Evolutionary conservation across 2,113 vertebrate genomes (phyloP).

Genomic region (Hoplias malabaricus): DNA sequence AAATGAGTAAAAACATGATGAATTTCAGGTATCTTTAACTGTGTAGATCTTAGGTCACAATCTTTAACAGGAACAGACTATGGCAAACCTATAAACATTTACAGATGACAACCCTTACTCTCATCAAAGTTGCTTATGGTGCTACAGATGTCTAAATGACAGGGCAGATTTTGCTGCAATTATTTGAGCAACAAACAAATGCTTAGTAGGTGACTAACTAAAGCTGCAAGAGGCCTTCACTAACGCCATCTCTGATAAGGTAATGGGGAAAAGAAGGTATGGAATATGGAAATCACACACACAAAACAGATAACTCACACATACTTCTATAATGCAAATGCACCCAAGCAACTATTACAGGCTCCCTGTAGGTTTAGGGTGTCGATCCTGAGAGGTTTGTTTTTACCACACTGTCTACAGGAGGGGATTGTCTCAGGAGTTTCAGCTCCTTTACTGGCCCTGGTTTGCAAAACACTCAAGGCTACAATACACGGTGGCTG

Average conservation of each 20-base stretch:
- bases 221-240: background rate
- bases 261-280: slow-evolving; percentile 14
- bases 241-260: slow-evolving; percentile 20
- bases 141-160: background rate
- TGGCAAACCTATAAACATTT: background rate
- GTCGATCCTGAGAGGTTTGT: slow-evolving; percentile 44
- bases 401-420: slow-evolving; percentile 11
- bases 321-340: slow-evolving; percentile 1
- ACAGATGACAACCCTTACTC: slow-evolving; percentile 7
- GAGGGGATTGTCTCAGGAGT: slow-evolving; percentile 32
- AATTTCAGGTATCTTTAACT: slow-evolving; percentile 52
- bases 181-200: slow-evolving; percentile 18
- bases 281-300: background rate
- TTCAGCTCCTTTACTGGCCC: slow-evolving; percentile 24
- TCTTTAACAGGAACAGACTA: slow-evolving; percentile 10
- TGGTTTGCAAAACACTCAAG: slow-evolving; percentile 5
- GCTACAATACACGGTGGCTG: background rate
- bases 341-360: slow-evolving; percentile 25
- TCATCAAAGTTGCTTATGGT: background rate
- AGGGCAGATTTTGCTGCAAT: background rate
- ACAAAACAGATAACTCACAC: background rate
- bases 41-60: slow-evolving; percentile 13
- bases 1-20: slow-evolving; percentile 49
- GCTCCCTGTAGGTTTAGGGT: slow-evolving; percentile 32
- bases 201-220: background rate